Evolutionary conservation across 92 coral and sea anemone species (phyloP), one percentile per base, ranked within the genome.

Genomic region (Hydrozoanthus gracilis): DNA sequence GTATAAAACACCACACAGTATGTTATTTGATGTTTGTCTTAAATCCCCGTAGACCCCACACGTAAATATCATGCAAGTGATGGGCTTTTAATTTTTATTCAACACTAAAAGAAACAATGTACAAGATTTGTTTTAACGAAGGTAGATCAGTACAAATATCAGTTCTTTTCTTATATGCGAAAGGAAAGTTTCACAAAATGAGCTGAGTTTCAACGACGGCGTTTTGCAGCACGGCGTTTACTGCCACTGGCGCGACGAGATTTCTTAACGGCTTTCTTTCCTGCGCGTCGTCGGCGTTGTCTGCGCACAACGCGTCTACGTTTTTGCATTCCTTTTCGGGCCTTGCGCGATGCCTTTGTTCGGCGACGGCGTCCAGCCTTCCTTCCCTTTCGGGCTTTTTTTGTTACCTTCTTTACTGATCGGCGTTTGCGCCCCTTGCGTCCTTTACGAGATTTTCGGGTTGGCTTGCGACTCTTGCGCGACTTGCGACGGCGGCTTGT

Each of bases 291-390:
- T 48, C 84, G 84, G 54, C 84, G 56, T 18, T 79, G 84, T 17
- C 55, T 79, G 85, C 85, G 85, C n/a, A 18, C 85, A 51, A 64
- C 72, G 46, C 48, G 51, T 13, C 85, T 65, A 58, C 85, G 85
- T 50, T 46, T 80, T 49, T 73, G 52, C 58, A 49, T 49, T 65
- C 45, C 47, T 16, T 64, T 80, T 47, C 85, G 45, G 48, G 62
- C 73, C 73, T 80, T 80, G 64, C 85, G 73, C 16, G 85, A 47
- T 47, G 27, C 55, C 65, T 47, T 17, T 39, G 71, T 64, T 15
- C 85, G 85, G 61, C 69, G 80, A n/a, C 71, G 44, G 48, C 75
- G 48, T 48, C 85, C 62, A 66, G 73, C 61, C 20, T 80, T 80
- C 74, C 50, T 64, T 17, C 61, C 85, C 73, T 80, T 80, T 68